Percentiles rank a stretch among this genome's conserved stretches.
phyloP scores from a whole-genome alignment of 2,888 invertebrate genomes.

The Brenthis hecate region DNA sequence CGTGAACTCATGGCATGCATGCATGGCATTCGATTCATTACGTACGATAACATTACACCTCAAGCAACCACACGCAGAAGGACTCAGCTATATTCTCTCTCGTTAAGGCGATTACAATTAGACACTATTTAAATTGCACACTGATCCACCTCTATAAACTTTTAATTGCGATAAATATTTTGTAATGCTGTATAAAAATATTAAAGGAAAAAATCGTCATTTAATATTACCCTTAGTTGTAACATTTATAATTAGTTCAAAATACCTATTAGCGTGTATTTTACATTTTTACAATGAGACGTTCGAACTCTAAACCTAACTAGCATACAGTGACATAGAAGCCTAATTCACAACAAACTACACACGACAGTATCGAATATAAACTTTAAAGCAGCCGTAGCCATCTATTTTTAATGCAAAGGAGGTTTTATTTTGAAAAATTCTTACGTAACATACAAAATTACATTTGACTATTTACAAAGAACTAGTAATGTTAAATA shows the following conservation, averaged over 20 bases:
- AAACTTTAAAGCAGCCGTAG: conserved; percentile 71
- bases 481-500: conserved; percentile 64
- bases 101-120: conserved; percentile 80
- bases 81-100: conserved; percentile 80
- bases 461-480: conserved; percentile 79
- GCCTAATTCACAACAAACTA: conserved; percentile 79
- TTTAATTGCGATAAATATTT: conserved; percentile 81
- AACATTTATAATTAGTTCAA: conserved; percentile 75
- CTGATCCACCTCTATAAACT: conserved; percentile 81
- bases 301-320: conserved; percentile 70
- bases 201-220: conserved; percentile 80
- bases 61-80: conserved; percentile 73
- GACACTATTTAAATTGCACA: conserved; percentile 79
- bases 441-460: conserved; percentile 78
- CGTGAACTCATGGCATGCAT: background rate
- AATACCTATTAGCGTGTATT: conserved; percentile 74
- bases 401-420: conserved; percentile 76
- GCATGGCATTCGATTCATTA: conserved; percentile 36
- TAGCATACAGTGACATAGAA: conserved; percentile 76
- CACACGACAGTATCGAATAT: conserved; percentile 76
- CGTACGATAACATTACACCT: conserved; percentile 57
- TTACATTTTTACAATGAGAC: conserved; percentile 81
- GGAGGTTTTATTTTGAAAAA: conserved; percentile 74
- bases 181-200: conserved; percentile 82
- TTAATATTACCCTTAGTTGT: conserved; percentile 71